Evolutionary conservation across 2,797 vertebrate species (phyloP).

Genomic region (Hydrophis major): DNA sequence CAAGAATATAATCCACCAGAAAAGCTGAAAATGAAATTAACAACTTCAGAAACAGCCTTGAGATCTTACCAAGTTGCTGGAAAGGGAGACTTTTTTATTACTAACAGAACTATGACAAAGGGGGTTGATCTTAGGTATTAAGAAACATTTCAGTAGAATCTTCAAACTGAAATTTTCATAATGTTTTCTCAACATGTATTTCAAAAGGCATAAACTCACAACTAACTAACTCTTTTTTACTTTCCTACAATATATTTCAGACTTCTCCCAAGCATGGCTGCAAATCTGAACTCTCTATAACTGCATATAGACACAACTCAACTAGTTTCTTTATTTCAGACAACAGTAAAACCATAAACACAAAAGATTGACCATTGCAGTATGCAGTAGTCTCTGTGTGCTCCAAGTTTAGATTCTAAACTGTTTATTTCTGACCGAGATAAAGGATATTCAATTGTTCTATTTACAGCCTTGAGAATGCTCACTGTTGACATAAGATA

Average conservation of each 20-base stretch:
- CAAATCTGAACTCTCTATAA: background rate
- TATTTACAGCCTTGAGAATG: background rate
- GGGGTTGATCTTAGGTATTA: constrained; percentile 68
- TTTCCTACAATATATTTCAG: background rate
- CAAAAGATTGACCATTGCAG: background rate
- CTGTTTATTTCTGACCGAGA: background rate
- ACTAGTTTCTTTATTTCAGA: background rate
- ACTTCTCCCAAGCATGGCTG: background rate
- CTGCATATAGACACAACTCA: background rate
- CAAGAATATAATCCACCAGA: constrained; percentile 55
- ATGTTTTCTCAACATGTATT: constrained; percentile 3
- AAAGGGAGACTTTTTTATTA: constrained; percentile 78
- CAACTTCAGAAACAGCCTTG: constrained; percentile 49
- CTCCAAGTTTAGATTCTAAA: background rate
- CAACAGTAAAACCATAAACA: background rate
- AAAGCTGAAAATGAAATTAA: constrained; percentile 47
- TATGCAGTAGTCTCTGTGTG: background rate
- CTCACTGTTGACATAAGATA: background rate
- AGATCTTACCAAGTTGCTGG: constrained; percentile 39
- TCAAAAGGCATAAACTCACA: constrained; percentile 1
- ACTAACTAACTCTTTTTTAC: background rate
- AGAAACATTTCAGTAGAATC: background rate
- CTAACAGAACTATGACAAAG: constrained; percentile 49
- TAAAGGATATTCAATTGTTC: background rate
- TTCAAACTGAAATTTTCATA: constrained; percentile 6